These are phyloP conservation scores for Oreochromis mossambicus DNA, from an alignment of 2,797 vertebrate genomes.

Conservation along the genomic window DNA sequence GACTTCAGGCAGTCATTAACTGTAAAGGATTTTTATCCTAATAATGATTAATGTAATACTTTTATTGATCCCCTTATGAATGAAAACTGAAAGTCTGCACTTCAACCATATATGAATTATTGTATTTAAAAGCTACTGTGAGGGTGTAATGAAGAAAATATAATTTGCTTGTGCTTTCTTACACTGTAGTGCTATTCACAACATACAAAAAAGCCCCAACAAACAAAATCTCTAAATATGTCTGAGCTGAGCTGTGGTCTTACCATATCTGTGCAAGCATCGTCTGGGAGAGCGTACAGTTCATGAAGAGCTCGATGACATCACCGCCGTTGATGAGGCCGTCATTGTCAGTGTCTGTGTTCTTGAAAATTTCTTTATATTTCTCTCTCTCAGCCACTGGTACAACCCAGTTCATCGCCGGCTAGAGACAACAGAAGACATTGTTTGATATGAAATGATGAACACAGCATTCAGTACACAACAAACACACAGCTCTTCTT, in stretches of 20 bases:
- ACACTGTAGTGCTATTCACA: background rate
- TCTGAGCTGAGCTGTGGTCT: constrained; percentile 31
- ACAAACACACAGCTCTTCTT: background rate
- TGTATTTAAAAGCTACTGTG: background rate
- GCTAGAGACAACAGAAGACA: constrained; percentile 20
- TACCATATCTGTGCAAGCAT: constrained; percentile 96
- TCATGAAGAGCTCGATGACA: constrained; percentile 98
- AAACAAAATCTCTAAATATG: background rate
- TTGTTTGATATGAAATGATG: background rate
- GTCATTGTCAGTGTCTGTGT: constrained; percentile 87
- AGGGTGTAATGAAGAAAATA: background rate
- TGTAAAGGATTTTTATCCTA: background rate
- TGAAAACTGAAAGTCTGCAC: background rate
- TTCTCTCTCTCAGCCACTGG: constrained; percentile 83
- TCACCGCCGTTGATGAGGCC: constrained; percentile 89
- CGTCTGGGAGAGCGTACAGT: constrained; percentile 89
- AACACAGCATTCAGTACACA: background rate
- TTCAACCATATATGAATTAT: background rate
- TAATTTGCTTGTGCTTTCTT: background rate
- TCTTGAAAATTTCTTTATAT: constrained; percentile 91
- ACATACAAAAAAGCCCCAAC: rapidly evolving
- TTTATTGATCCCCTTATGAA: background rate
- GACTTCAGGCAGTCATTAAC: background rate
- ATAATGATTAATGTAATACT: background rate
- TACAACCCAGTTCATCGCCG: constrained; percentile 88